These are phyloP conservation scores for Taenioides sp. DNA, from an alignment of 2,797 vertebrate species.

Conservation along the genomic window DNA sequence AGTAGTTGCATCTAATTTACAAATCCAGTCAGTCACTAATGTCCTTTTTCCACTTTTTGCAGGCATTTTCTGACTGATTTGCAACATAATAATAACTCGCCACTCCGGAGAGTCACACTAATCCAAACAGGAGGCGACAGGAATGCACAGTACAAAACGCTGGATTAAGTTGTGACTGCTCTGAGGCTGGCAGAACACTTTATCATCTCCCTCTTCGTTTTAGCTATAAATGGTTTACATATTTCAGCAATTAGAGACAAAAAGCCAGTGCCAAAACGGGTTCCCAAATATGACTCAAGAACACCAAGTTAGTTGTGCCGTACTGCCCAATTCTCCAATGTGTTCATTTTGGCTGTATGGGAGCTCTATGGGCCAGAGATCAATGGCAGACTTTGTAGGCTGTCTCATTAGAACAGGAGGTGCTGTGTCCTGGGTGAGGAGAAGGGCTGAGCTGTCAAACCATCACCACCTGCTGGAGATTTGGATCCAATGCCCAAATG, in stretches of 20 bases:
- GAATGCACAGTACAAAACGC: constrained; percentile 35
- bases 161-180: constrained; percentile 31
- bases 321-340: constrained; percentile 37
- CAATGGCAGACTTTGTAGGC: constrained; percentile 58
- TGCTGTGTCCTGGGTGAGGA: constrained; percentile 55
- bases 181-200: constrained; percentile 29
- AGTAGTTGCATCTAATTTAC: not conserved
- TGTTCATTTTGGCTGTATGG: constrained; percentile 43
- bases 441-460: constrained; percentile 47
- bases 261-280: constrained; percentile 18
- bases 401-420: constrained; percentile 63
- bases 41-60: constrained; percentile 17
- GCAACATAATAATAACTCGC: constrained; percentile 11
- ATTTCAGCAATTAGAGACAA: constrained; percentile 14
- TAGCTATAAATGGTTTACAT: constrained; percentile 26
- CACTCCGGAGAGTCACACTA: constrained; percentile 31
- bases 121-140: constrained; percentile 41
- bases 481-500: constrained; percentile 38
- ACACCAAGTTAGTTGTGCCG: constrained; percentile 36
- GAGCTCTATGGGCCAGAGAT: constrained; percentile 61
- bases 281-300: constrained; percentile 17
- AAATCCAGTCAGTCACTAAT: constrained; percentile 14
- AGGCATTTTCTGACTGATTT: constrained; percentile 12
- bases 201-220: constrained; percentile 21
- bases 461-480: constrained; percentile 53